Percentiles rank a stretch among this genome's conserved stretches.
These are phyloP conservation scores for Drosophila hamatofila DNA, from an alignment of 2,888 invertebrate genomes.

Conservation along the genomic window DNA sequence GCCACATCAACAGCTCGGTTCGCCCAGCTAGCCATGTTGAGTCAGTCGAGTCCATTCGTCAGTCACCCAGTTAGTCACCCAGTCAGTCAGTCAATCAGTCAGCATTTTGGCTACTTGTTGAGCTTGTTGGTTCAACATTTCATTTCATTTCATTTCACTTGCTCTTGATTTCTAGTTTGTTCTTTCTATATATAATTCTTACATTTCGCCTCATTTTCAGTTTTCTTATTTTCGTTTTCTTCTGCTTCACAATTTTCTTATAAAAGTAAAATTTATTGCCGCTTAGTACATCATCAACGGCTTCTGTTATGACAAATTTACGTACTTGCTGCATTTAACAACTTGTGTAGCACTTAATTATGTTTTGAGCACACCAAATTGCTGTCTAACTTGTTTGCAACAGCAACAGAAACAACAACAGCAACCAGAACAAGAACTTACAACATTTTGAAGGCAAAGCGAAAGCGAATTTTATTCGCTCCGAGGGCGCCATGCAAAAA, in stretches of 20 bases:
- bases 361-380: constrained; percentile 71
- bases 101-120: constrained; percentile 68
- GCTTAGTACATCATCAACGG: constrained; percentile 69
- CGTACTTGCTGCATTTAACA: constrained; percentile 58
- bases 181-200: constrained; percentile 39
- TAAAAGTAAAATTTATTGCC: constrained; percentile 78
- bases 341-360: constrained; percentile 80
- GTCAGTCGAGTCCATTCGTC: constrained; percentile 13
- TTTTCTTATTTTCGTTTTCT: constrained; percentile 27
- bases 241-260: constrained; percentile 55
- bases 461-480: constrained; percentile 63
- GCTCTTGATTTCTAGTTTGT: constrained; percentile 62
- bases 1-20: constrained; percentile 79
- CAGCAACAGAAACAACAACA: constrained; percentile 23
- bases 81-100: constrained; percentile 16
- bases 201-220: constrained; percentile 30
- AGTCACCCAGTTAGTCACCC: constrained; percentile 23
- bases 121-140: constrained; percentile 45
- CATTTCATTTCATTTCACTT: constrained; percentile 50
- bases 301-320: constrained; percentile 72
- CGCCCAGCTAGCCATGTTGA: constrained; percentile 22
- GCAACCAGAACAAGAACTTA: constrained; percentile 32
- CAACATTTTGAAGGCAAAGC: constrained; percentile 27
- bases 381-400: constrained; percentile 49
- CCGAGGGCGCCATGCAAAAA: constrained; percentile 73